Conservation (phyloP, 1,140 invertebrate genomes). For the Caenorhabditis brenneri region DNA sequence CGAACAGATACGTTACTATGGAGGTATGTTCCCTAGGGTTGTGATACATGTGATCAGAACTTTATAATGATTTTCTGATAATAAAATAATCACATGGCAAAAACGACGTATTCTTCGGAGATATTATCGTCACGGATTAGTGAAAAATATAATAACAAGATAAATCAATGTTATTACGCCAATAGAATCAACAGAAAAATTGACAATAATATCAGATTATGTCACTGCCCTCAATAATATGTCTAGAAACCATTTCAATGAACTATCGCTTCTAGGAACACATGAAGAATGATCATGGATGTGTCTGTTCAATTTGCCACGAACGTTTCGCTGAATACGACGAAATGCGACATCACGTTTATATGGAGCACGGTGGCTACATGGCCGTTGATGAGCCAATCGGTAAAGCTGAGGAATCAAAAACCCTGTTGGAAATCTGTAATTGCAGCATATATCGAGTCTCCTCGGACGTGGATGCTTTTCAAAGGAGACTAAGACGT, state of each 20-base stretch:
- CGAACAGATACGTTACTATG: constrained; percentile 67
- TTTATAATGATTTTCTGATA: neutral
- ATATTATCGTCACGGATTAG: neutral
- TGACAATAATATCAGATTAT: constrained; percentile 1
- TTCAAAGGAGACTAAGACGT: constrained; percentile 66
- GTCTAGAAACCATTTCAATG: neutral
- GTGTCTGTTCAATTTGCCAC: constrained; percentile 68
- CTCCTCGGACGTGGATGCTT: constrained; percentile 67
- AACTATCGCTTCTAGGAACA: constrained; percentile 21
- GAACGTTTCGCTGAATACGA: constrained; percentile 64
- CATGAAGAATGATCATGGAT: constrained; percentile 66
- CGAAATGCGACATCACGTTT: constrained; percentile 69
- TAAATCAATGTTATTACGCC: constrained; percentile 3
- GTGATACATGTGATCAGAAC: neutral
- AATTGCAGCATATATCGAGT: constrained; percentile 61
- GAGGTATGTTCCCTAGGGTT: constrained; percentile 65
- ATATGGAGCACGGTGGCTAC: constrained; percentile 69
- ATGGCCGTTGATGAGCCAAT: constrained; percentile 59
- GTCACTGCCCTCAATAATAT: neutral
- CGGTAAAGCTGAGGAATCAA: neutral
- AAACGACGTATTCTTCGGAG: neutral
- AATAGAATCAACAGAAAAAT: neutral
- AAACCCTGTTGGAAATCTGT: neutral
- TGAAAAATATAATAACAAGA: neutral
- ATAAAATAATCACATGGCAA: neutral